Evolutionary conservation across 2,888 invertebrate genomes (phyloP).

Genomic region (Campopleginae sp.): DNA sequence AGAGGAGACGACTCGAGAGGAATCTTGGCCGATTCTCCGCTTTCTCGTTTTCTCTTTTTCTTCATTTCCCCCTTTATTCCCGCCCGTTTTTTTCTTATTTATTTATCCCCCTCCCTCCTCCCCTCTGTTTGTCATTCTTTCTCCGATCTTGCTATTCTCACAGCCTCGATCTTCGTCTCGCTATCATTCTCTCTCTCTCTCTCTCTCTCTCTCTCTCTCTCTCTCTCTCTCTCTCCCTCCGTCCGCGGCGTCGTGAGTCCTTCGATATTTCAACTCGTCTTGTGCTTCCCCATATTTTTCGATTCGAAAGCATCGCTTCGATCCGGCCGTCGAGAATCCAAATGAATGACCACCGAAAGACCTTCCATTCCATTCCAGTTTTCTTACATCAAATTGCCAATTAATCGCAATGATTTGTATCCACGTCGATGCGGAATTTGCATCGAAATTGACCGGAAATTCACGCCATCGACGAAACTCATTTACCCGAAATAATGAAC

Average conservation of each 20-base stretch:
- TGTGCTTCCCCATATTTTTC: conserved; percentile 54
- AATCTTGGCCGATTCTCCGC: conserved; percentile 53
- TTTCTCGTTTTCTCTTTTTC: conserved; percentile 56
- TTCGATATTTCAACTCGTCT: conserved; percentile 66
- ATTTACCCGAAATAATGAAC: not conserved
- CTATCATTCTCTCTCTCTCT: not conserved
- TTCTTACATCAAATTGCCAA: not conserved
- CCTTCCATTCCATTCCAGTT: not conserved
- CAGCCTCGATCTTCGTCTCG: conserved; percentile 11
- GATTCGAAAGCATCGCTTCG: conserved; percentile 33
- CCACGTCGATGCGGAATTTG: not conserved
- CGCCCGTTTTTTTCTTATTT: conserved; percentile 53
- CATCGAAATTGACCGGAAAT: not conserved
- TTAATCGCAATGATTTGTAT: not conserved
- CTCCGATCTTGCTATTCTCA: conserved; percentile 54
- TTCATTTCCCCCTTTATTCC: conserved; percentile 27
- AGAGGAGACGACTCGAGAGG: conserved; percentile 25
- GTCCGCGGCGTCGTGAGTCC: conserved; percentile 53
- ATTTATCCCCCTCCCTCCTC: conserved; percentile 54
- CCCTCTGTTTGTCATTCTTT: conserved; percentile 31
- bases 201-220: not conserved
- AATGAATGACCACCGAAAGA: not conserved
- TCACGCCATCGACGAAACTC: not conserved
- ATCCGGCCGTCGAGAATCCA: conserved; percentile 10
- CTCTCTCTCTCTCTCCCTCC: not conserved